phyloP scores from a whole-genome alignment of 1,140 invertebrate genomes.

The Tribolium madens region DNA sequence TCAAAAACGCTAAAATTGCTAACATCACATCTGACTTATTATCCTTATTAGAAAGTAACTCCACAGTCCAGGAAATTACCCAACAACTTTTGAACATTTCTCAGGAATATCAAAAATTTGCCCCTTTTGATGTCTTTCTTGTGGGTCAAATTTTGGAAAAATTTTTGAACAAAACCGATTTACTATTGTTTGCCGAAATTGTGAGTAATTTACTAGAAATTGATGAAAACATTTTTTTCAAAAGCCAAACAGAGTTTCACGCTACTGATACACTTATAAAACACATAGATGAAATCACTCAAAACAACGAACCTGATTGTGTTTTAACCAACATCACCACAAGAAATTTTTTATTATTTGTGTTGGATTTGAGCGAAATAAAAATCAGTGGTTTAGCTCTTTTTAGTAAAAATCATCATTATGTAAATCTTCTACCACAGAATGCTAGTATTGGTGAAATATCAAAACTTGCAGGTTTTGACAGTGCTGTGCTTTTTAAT shows the following conservation, averaged over 20 bases:
- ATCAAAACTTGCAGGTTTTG: slow-evolving; percentile 61
- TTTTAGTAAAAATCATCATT: not conserved
- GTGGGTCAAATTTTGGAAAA: not conserved
- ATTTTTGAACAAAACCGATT: not conserved
- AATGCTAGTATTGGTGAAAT: slow-evolving; percentile 70
- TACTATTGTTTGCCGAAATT: not conserved
- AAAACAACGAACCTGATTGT: slow-evolving; percentile 52
- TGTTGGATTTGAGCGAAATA: not conserved
- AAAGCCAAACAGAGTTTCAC: slow-evolving; percentile 74
- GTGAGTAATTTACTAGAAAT: slow-evolving; percentile 24
- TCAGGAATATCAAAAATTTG: not conserved
- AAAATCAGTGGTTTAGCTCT: not conserved
- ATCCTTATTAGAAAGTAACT: slow-evolving; percentile 44
- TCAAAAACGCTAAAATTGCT: not conserved
- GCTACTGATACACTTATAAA: slow-evolving; percentile 73
- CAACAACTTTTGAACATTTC: slow-evolving; percentile 41
- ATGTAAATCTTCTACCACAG: not conserved
- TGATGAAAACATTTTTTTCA: slow-evolving; percentile 74
- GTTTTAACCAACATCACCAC: not conserved
- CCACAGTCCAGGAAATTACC: slow-evolving; percentile 42
- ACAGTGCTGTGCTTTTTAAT: not conserved
- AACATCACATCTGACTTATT: slow-evolving; percentile 53
- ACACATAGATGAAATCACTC: slow-evolving; percentile 68
- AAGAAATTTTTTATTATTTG: not conserved
- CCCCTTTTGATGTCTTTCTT: not conserved